Base-by-base conservation (phyloP, 2,113 vertebrate genomes). In the Climacteris rufus region DNA sequence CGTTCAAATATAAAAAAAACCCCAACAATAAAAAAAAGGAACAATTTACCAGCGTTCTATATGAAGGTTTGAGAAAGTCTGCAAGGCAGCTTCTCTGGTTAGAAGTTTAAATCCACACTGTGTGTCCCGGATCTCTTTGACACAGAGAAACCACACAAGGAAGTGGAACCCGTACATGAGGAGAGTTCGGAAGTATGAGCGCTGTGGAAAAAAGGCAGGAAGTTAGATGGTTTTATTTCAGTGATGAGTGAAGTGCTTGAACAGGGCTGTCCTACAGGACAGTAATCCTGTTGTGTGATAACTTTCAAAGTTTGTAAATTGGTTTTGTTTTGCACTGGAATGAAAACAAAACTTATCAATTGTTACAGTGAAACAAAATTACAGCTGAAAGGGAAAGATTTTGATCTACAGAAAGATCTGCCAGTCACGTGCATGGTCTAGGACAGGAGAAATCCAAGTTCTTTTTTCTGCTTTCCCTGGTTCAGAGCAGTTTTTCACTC, bases 161-260 rank as follows among this genome's bases (percentile, higher is more conserved):
- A 99, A 99, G 98, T 99, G 99, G 98, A 99, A 99, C 10, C 99
- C 99, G 21, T 98, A 99, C 99, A 99, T 99, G 42, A 99, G 98
- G 79, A 99, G 97, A 30, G 99, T 99, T 50, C 99, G 98, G 89
- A 99, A 99, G 89, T 98, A 33, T n/a, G 99, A 99, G 65, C 99
- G 98, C 99, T 99, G 97, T 79, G 89, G 91, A 97, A 45, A 95
- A 93, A 97, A 94, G 68, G 56, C 65, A 96, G 93, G 15, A 92
- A 82, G 61, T 97, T n/a, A 95, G 79, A 39, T 60, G 61, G 75
- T 35, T 90, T 80, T 22, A 49, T 74, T 21, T 50, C 77, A 57
- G 33, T 24, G 11, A 54, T 24, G 33, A 77, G 15, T 30, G 24
- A 87, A 94, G 16, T 37, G 19, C 37, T 54, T 64, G 18, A 91